Conservation (phyloP, 2,113 vertebrate species). For the Gobius niger region DNA sequence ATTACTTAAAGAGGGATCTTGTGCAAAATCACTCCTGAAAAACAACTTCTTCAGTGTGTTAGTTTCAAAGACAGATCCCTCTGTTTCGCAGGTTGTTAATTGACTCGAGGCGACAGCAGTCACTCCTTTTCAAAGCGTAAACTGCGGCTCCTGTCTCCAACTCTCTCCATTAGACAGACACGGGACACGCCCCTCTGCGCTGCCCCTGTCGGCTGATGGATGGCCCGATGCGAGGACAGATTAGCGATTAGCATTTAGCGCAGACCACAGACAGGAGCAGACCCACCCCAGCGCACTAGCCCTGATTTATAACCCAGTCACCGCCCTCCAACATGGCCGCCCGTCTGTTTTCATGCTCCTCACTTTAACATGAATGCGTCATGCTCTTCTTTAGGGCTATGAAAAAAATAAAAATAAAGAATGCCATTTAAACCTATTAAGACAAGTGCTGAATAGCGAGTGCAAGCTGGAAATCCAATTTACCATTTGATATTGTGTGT, state of each 20-base stretch:
- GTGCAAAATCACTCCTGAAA: neutral
- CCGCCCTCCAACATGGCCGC: constrained; percentile 30
- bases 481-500: no score
- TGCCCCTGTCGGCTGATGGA: constrained; percentile 52
- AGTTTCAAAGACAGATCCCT: neutral
- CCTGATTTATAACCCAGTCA: constrained; percentile 46
- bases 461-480: no score
- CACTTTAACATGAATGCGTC: no score
- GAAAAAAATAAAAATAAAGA: no score
- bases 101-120: constrained; percentile 24
- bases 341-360: constrained; percentile 15
- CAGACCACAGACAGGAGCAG: constrained; percentile 34
- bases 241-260: constrained; percentile 43
- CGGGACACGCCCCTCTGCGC: constrained; percentile 42
- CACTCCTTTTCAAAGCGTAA: constrained; percentile 24
- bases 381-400: no score
- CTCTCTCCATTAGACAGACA: constrained; percentile 35
- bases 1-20: no score
- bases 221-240: constrained; percentile 47
- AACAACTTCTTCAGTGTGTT: neutral
- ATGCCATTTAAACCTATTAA: no score
- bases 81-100: constrained; percentile 15
- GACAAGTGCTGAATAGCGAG: no score
- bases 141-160: constrained; percentile 19
- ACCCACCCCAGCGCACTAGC: constrained; percentile 35